A percentile compares a stretch with the other conserved stretches of the same genome.
Conservation (phyloP, 2,113 vertebrate species). For the Tupaia chinensis region DNA sequence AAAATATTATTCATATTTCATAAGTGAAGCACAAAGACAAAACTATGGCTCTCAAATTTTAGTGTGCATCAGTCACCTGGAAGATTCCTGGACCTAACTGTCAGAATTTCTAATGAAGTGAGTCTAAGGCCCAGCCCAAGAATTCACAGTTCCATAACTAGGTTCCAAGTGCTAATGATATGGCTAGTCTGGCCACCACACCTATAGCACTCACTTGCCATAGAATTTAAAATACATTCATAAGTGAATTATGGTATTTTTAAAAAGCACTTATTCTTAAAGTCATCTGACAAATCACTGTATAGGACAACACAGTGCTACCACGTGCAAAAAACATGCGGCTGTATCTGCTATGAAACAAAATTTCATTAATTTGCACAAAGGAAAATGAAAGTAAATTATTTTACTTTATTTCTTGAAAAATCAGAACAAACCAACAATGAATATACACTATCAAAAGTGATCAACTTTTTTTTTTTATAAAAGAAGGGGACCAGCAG, state of each 20-base stretch:
- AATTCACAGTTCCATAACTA: not conserved
- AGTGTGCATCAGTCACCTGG: not conserved
- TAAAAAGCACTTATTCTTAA: not conserved
- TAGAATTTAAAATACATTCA: not conserved
- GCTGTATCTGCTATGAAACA: no score
- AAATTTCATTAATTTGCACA: not conserved
- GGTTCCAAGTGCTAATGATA: not conserved
- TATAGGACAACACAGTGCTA: not conserved
- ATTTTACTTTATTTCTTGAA: conserved; percentile 15
- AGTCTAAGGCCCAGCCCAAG: not conserved
- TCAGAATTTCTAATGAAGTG: not conserved
- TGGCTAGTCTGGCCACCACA: not conserved
- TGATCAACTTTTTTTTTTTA: not conserved
- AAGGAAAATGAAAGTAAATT: not conserved
- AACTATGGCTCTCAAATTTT: not conserved
- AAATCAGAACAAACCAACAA: not conserved
- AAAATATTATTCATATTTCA: not conserved
- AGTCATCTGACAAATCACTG: not conserved
- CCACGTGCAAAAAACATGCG: no score
- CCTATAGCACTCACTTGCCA: not conserved
- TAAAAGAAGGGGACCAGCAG: no score
- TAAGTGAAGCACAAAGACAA: not conserved
- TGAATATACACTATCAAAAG: not conserved
- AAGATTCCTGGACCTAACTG: not conserved
- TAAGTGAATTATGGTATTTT: not conserved